Evolutionary conservation across 2,113 vertebrate species (phyloP), one percentile per base, ranked within the genome.

Genomic region (Cygnus buccinator): DNA sequence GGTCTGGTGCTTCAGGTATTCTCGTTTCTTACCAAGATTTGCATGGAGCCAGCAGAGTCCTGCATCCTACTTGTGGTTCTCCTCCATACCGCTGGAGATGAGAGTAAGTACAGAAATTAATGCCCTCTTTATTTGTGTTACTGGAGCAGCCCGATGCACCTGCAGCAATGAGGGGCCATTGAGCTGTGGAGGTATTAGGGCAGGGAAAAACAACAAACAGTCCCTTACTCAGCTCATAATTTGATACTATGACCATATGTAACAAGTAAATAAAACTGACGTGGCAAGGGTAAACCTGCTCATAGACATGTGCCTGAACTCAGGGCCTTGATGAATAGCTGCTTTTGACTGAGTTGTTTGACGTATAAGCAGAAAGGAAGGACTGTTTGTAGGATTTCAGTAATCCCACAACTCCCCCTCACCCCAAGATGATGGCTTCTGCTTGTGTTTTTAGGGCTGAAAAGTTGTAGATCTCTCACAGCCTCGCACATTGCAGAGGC

Each of bases 11-110:
- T 77, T 35, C 92, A 91, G 70, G 50, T 91, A 13, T 59, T 76
- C 14, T 29, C 5, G 18, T 6, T 63, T 39, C 66, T 54, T 6
- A 3, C 28, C 10, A 0, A 0, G 73, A 3, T 41, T 26, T 33
- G 10, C 4, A 39, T 0, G 50, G 7, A 17, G 6, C 23, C 44
- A 43, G 66, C 15, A 13, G 61, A 13, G 57, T 61, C 21, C 70
- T 9, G 35, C 57, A 70, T 39, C 44, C n/a, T 29, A 5, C 11
- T 0, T 2, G 26, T 1, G 61, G 20, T 50, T 57, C 2, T 5
- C 11, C 44, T 44, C 54, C 35, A 1, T 3, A 29, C 11, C 26
- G 0, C 66, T 18, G 22, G 0, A 22, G 73, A 20, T 0, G 5
- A 74, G 17, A 84, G 35, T 9, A 76, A 10, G 33, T 21, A 28